phyloP scores from a whole-genome alignment of 2,113 vertebrate genomes.

The Anguilla rostrata region DNA sequence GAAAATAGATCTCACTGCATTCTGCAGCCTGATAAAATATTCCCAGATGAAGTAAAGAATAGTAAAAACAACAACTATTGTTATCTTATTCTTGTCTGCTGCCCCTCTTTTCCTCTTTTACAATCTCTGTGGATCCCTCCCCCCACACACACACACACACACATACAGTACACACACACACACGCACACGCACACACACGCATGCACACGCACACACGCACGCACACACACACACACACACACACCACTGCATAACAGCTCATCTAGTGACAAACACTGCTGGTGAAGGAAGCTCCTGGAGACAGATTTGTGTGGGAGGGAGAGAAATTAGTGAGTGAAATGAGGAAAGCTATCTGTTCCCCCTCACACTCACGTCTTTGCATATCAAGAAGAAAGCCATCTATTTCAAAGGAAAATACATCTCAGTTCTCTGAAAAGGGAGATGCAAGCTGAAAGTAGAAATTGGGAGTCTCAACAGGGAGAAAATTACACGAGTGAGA shows the following conservation, averaged over 20 bases:
- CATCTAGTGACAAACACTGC: background rate
- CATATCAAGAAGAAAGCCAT: constrained; percentile 5
- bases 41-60: background rate
- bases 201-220: too few species aligned
- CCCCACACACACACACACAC: background rate
- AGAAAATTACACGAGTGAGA: background rate
- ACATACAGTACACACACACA: too few species aligned
- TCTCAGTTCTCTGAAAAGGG: constrained; percentile 6
- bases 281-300: background rate
- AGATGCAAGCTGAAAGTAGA: background rate
- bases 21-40: background rate
- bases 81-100: background rate
- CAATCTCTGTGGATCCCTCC: background rate
- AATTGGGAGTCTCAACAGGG: background rate
- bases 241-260: background rate
- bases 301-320: background rate
- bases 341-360: background rate
- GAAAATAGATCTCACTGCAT: background rate
- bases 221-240: background rate
- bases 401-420: background rate
- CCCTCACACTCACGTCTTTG: background rate
- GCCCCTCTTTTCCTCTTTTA: background rate
- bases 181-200: too few species aligned
- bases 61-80: background rate
- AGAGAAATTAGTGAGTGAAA: constrained; percentile 3